phyloP scores from a whole-genome alignment of 1,140 invertebrate genomes.

The Helicoverpa armigera region DNA sequence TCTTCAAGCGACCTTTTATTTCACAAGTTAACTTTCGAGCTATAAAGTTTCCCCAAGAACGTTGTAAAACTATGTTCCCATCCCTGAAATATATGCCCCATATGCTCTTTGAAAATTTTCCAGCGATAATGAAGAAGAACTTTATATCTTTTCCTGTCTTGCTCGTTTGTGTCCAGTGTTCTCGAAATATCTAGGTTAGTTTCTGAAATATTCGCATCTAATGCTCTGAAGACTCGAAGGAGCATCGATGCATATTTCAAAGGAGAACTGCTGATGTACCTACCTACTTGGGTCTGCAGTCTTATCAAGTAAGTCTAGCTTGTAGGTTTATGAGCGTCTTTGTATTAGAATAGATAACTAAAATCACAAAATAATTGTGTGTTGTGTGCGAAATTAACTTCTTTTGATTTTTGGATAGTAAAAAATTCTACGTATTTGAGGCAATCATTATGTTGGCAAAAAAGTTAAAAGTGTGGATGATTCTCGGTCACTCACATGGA shows the following conservation, averaged over 20 bases:
- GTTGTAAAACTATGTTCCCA: conserved; percentile 7
- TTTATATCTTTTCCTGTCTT: conserved; percentile 12
- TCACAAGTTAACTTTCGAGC: not conserved
- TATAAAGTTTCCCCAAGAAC: not conserved
- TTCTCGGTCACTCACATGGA: no score
- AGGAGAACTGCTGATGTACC: not conserved
- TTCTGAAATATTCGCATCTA: conserved; percentile 6
- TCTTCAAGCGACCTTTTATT: not conserved
- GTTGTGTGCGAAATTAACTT: no score
- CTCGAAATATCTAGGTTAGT: conserved; percentile 8
- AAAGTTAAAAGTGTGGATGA: no score
- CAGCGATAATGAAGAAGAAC: conserved; percentile 22
- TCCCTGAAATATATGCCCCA: not conserved
- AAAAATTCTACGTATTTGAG: no score
- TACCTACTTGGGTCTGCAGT: not conserved
- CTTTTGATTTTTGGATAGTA: no score
- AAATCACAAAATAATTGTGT: no score
- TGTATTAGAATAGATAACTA: no score
- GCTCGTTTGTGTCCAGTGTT: conserved; percentile 8
- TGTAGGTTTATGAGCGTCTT: not conserved
- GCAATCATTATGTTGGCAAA: no score
- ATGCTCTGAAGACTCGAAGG: not conserved
- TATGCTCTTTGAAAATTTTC: conserved; percentile 8
- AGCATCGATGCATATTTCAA: conserved; percentile 31
- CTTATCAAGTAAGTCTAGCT: not conserved